A percentile compares a stretch with the other conserved stretches of the same genome.
phyloP scores from a whole-genome alignment of 2,888 invertebrate genomes.

The Yponomeuta plumbellus region DNA sequence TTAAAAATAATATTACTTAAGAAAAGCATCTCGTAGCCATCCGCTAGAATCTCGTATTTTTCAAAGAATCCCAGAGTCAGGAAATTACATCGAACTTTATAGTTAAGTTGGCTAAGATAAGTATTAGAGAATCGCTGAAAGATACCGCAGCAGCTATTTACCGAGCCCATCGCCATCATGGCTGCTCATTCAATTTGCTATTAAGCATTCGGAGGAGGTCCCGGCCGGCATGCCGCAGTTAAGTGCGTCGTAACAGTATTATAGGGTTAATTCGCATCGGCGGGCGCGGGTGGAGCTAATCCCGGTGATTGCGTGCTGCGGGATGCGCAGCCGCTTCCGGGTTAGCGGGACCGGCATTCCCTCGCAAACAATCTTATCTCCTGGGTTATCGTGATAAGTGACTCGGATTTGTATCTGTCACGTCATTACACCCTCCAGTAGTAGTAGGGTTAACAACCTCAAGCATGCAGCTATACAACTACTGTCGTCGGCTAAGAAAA shows the following conservation, averaged over 20 bases:
- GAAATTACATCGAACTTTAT: slow-evolving; percentile 14
- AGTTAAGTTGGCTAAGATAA: slow-evolving; percentile 7
- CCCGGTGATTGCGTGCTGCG: slow-evolving; percentile 43
- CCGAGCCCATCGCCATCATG: slow-evolving; percentile 28
- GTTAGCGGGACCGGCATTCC: slow-evolving; percentile 54
- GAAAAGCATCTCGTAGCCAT: neutral
- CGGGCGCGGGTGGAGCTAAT: slow-evolving; percentile 35
- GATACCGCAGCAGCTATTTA: slow-evolving; percentile 23
- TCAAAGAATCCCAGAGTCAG: slow-evolving; percentile 6
- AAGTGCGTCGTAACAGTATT: slow-evolving; percentile 43
- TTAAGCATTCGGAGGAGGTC: slow-evolving; percentile 42
- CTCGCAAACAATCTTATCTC: slow-evolving; percentile 4
- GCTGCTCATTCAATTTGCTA: slow-evolving; percentile 46
- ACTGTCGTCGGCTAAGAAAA: too few relatives aligned
- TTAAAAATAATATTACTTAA: neutral
- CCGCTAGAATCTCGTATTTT: neutral
- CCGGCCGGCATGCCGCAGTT: slow-evolving; percentile 34
- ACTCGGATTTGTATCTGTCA: neutral
- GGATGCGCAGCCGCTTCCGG: slow-evolving; percentile 37
- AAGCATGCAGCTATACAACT: too few relatives aligned
- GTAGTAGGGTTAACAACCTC: neutral
- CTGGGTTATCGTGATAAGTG: neutral
- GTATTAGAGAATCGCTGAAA: slow-evolving; percentile 20
- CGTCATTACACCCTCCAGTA: neutral
- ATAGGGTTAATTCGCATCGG: slow-evolving; percentile 47